These are phyloP conservation scores for Pachycephala philippinensis DNA, from an alignment of 2,113 vertebrate genomes.

Conservation along the genomic window DNA sequence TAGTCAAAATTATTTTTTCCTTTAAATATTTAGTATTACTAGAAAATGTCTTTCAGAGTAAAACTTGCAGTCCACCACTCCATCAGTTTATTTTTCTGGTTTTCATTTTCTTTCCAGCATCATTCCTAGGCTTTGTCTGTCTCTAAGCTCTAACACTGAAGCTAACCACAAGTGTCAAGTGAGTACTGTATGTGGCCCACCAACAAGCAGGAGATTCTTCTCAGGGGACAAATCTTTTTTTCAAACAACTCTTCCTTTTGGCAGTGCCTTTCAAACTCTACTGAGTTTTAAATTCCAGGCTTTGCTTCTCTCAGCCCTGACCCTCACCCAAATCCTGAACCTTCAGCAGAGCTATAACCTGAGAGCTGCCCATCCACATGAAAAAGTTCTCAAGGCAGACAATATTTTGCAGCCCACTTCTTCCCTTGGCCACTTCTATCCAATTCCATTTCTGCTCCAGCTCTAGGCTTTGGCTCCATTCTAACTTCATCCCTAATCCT, in stretches of 20 bases:
- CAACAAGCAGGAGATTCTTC: not conserved
- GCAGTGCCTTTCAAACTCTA: not conserved
- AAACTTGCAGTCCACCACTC: not conserved
- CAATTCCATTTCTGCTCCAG: not conserved
- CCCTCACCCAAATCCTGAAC: not conserved
- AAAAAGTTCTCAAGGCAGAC: not conserved
- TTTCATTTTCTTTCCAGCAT: not conserved
- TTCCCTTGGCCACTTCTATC: not conserved
- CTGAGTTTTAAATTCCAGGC: not conserved
- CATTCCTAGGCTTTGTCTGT: not conserved
- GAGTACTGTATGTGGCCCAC: not conserved
- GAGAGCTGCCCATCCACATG: not conserved
- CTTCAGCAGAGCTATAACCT: not conserved
- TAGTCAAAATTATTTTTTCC: not conserved
- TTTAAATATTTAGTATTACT: not conserved
- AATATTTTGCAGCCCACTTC: not conserved
- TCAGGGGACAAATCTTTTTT: not conserved
- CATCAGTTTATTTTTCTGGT: not conserved
- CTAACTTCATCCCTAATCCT: not conserved
- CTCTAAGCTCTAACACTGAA: not conserved
- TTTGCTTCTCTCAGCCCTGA: not conserved
- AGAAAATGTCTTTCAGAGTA: not conserved
- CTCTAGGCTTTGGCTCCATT: not conserved
- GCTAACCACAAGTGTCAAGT: not conserved
- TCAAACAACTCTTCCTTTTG: not conserved